Evolutionary conservation across 2,797 vertebrate genomes (phyloP).

Genomic region (Oreortyx pictus): DNA sequence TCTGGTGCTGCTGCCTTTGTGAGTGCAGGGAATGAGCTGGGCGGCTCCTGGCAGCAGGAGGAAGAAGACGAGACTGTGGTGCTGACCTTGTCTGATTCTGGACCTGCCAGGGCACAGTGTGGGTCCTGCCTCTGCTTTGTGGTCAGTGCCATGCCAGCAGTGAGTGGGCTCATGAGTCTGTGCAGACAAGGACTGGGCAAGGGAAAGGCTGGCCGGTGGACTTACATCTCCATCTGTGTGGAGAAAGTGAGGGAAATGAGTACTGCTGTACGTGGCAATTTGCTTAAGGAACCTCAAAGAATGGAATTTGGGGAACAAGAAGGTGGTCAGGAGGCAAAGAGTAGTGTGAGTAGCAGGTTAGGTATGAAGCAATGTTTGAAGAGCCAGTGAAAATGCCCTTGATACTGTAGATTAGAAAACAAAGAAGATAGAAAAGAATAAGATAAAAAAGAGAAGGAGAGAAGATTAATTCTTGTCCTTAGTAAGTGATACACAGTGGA

Average conservation of each 20-base stretch:
- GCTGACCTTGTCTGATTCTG: not conserved
- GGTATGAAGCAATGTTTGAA: not conserved
- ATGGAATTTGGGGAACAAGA: not conserved
- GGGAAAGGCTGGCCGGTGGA: not conserved
- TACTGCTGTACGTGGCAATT: not conserved
- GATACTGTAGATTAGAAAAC: not conserved
- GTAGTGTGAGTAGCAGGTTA: not conserved
- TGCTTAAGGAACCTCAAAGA: not conserved
- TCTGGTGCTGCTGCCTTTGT: not conserved
- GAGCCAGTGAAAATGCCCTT: not conserved
- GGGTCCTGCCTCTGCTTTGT: not conserved
- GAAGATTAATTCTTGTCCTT: not conserved
- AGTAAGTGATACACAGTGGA: not conserved
- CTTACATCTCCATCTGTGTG: not conserved
- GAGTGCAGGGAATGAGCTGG: not conserved
- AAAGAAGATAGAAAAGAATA: not conserved
- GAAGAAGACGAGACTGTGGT: rapidly evolving
- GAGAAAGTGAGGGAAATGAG: not conserved
- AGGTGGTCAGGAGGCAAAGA: not conserved
- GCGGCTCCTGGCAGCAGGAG: not conserved
- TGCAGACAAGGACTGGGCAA: not conserved
- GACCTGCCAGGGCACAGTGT: not conserved
- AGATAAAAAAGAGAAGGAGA: not conserved
- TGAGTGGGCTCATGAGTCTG: not conserved
- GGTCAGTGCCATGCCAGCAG: not conserved